Percentiles rank a stretch among this genome's conserved stretches.
Conservation (phyloP, 2,113 vertebrate genomes). For the Lepisosteus oculatus region DNA sequence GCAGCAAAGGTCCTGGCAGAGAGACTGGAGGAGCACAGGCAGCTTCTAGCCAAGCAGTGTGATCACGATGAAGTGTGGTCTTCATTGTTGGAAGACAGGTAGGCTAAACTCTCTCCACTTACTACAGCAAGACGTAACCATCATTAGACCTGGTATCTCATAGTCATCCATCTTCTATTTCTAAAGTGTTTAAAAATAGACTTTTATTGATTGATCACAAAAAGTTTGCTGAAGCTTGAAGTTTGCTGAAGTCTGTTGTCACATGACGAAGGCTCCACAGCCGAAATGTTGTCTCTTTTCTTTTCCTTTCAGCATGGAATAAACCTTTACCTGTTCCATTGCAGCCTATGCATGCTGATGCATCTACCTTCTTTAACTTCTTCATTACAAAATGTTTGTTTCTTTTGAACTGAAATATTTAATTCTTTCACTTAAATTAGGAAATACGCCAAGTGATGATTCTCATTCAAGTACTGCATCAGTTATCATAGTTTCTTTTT, state of each 20-base stretch:
- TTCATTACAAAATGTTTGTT: neutral
- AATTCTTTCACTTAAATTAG: too few relatives aligned
- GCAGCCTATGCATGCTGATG: too few relatives aligned
- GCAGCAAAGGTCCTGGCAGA: conserved; percentile 42
- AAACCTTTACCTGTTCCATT: too few relatives aligned
- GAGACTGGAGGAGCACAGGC: conserved; percentile 48
- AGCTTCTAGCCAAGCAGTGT: conserved; percentile 38
- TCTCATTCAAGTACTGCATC: too few relatives aligned
- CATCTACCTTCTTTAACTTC: neutral
- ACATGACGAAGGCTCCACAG: too few relatives aligned
- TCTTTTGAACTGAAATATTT: neutral
- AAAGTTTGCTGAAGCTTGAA: neutral
- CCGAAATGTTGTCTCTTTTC: too few relatives aligned
- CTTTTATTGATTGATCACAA: too few relatives aligned
- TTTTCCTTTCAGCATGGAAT: too few relatives aligned
- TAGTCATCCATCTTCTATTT: neutral
- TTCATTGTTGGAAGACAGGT: conserved; percentile 45
- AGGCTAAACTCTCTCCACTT: conserved; percentile 27
- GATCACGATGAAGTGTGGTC: conserved; percentile 37
- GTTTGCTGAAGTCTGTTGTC: neutral
- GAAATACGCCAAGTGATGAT: too few relatives aligned
- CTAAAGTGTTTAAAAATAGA: neutral
- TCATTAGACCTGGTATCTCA: neutral
- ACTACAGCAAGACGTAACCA: neutral
- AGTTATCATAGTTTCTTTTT: too few relatives aligned